Evolutionary conservation across 1,140 invertebrate genomes (phyloP).

Genomic region (Pollicipes pollicipes): DNA sequence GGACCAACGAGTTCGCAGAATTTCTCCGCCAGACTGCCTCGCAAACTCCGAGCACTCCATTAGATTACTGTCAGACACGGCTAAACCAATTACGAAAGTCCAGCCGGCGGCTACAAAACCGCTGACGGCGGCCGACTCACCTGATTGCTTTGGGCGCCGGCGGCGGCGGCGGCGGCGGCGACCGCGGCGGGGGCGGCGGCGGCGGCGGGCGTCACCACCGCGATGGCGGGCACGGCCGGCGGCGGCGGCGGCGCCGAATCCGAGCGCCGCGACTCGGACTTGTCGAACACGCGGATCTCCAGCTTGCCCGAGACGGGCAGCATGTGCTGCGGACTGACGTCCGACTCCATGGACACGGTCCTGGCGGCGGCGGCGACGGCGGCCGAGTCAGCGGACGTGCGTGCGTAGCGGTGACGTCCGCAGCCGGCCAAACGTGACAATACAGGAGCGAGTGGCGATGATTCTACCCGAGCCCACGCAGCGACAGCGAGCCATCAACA

Average conservation of each 20-base stretch:
- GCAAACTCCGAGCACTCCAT: too few relatives aligned
- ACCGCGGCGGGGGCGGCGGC: constrained; percentile 17
- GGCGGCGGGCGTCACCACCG: constrained; percentile 13
- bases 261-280: not conserved
- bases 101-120: too few relatives aligned
- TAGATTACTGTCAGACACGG: too few relatives aligned
- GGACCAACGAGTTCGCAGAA: too few relatives aligned
- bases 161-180: constrained; percentile 19
- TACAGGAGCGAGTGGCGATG: too few relatives aligned
- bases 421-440: too few relatives aligned
- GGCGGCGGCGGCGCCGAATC: constrained; percentile 11
- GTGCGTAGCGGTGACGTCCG: too few relatives aligned
- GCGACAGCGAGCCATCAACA: too few relatives aligned
- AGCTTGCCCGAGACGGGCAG: constrained; percentile 11
- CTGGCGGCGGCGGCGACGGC: not conserved
- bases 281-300: constrained; percentile 10
- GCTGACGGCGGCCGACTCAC: too few relatives aligned
- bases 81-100: too few relatives aligned
- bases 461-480: too few relatives aligned
- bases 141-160: constrained; percentile 1
- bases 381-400: not conserved
- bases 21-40: too few relatives aligned
- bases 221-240: constrained; percentile 14
- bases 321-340: constrained; percentile 2
- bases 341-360: not conserved